Conservation (phyloP, 2,888 invertebrate genomes). For the Ophion costatus region DNA sequence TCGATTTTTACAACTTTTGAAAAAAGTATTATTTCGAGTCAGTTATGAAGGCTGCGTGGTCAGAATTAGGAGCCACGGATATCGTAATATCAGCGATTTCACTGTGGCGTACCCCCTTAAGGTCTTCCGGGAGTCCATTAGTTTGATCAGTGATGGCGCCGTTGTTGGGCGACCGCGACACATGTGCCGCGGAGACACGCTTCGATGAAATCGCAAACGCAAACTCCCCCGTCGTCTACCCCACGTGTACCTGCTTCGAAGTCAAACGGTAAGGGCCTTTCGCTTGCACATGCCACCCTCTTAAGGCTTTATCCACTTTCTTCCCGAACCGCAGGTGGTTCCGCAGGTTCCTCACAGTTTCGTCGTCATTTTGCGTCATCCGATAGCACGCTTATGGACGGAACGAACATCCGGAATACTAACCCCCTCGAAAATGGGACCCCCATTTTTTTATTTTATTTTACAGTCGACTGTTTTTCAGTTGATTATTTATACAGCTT, state of each 20-base stretch:
- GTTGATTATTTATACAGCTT: background rate
- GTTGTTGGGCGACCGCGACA: conserved; percentile 53
- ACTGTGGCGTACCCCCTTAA: background rate
- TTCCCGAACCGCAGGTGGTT: conserved; percentile 68
- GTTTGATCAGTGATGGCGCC: conserved; percentile 24
- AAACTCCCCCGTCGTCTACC: conserved; percentile 36
- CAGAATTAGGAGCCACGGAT: too few relatives aligned
- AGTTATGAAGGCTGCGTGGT: too few relatives aligned
- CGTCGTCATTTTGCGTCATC: background rate
- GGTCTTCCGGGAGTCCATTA: conserved; percentile 20
- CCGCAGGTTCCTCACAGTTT: conserved; percentile 32
- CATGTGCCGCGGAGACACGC: conserved; percentile 75
- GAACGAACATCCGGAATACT: background rate
- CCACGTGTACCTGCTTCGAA: conserved; percentile 63
- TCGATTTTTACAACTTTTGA: too few relatives aligned
- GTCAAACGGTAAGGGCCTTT: conserved; percentile 21
- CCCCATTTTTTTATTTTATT: background rate
- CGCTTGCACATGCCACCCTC: conserved; percentile 35
- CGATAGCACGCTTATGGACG: background rate
- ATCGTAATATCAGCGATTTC: too few relatives aligned
- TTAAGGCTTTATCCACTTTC: conserved; percentile 55
- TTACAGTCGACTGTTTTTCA: background rate
- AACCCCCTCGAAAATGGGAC: background rate
- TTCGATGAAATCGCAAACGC: conserved; percentile 58
- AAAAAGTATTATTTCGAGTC: too few relatives aligned